A percentile compares a stretch with the other conserved stretches of the same genome.
Conservation (phyloP, 1,140 invertebrate species). For the Mya arenaria region DNA sequence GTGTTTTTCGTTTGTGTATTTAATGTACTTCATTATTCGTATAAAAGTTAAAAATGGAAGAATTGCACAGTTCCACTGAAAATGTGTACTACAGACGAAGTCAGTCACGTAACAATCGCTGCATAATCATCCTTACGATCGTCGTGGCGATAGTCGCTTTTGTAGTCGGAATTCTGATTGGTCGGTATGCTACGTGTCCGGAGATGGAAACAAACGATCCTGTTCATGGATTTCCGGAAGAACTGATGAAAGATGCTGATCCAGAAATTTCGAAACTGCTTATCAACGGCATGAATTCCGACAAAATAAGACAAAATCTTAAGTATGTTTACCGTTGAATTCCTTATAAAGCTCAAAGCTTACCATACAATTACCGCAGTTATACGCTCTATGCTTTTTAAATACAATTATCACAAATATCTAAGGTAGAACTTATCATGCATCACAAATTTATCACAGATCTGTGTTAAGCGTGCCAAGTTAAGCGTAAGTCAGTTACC, state of each 20-base stretch:
- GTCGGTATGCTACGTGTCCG: constrained; percentile 9
- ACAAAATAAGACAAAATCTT: constrained; percentile 65
- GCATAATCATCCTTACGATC: constrained; percentile 3
- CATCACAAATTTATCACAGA: no score
- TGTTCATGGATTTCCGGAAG: background rate
- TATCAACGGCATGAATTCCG: constrained; percentile 53
- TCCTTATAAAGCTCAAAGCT: no score
- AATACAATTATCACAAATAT: no score
- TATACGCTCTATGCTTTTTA: no score
- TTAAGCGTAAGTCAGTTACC: no score
- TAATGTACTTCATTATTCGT: no score
- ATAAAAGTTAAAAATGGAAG: no score
- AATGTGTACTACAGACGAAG: background rate
- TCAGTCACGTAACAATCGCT: constrained; percentile 17
- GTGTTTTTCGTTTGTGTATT: no score
- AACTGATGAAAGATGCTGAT: constrained; percentile 42
- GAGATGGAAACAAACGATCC: constrained; percentile 3
- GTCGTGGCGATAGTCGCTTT: background rate
- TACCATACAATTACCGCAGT: no score
- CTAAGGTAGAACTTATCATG: no score
- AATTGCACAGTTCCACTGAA: background rate
- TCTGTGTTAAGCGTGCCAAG: no score
- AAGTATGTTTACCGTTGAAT: no score
- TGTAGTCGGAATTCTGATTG: constrained; percentile 42
- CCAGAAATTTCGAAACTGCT: constrained; percentile 39